Conservation (phyloP, 2,888 invertebrate species). For the Alloscopus bannaensis region DNA sequence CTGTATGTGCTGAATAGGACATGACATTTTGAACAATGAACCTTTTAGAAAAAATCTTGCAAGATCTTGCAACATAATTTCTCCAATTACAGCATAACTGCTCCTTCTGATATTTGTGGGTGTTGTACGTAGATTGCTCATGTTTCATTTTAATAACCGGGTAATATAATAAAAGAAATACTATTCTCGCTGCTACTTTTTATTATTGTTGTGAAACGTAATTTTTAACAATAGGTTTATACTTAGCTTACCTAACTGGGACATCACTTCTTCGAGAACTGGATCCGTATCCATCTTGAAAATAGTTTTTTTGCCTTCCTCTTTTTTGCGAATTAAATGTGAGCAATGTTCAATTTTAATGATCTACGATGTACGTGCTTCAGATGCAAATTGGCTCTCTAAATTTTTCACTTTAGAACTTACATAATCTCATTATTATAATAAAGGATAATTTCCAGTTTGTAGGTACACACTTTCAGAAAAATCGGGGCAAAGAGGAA, state of each 20-base stretch:
- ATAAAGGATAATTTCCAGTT: too few species aligned
- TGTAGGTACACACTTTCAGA: background rate
- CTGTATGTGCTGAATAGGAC: too few species aligned
- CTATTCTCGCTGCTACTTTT: background rate
- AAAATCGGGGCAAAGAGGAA: background rate
- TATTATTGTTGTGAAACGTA: background rate
- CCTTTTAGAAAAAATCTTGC: background rate
- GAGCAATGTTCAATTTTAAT: background rate
- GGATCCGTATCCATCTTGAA: slow-evolving; percentile 57
- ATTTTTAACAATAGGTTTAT: too few species aligned
- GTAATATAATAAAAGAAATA: background rate
- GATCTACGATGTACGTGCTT: background rate
- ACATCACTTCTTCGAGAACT: slow-evolving; percentile 46
- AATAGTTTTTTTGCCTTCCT: background rate
- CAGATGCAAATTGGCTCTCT: background rate
- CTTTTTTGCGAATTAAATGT: background rate
- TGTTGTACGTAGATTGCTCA: too few species aligned
- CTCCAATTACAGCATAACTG: too few species aligned
- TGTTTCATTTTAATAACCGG: background rate
- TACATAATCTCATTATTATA: too few species aligned
- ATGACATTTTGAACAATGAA: background rate
- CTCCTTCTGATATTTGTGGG: background rate
- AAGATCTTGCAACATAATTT: too few species aligned
- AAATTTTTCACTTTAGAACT: too few species aligned
- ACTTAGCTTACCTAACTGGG: slow-evolving; percentile 52